phyloP scores from a whole-genome alignment of 2,797 vertebrate species.

The Nannoperca australis region DNA sequence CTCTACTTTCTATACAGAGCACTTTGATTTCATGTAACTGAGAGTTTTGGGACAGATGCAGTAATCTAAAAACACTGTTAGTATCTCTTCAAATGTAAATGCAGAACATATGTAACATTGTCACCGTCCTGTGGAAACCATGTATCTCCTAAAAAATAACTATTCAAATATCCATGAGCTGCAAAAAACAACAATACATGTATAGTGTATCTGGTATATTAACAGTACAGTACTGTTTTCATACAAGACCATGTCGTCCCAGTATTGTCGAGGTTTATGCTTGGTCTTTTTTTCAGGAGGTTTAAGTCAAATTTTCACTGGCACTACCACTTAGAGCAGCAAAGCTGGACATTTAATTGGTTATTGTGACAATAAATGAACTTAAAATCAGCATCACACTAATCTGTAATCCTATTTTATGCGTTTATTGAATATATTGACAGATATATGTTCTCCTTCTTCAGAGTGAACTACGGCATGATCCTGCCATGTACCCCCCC shows the following conservation, averaged over 20 bases:
- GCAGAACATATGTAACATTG: background rate
- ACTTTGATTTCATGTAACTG: background rate
- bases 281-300: background rate
- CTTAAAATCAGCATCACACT: background rate
- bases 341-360: background rate
- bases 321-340: background rate
- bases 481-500: no score
- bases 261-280: no score
- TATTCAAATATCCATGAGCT: background rate
- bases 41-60: background rate
- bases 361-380: background rate
- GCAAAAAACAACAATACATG: background rate
- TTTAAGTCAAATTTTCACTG: background rate
- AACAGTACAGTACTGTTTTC: no score
- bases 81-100: background rate
- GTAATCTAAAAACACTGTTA: background rate
- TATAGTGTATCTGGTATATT: background rate
- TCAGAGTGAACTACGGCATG: no score
- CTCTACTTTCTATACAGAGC: background rate
- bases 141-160: background rate
- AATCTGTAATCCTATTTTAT: background rate
- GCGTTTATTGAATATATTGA: background rate
- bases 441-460: background rate
- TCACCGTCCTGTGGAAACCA: background rate
- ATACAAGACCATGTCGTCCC: no score